Conservation (phyloP, 2,797 vertebrate species). For the Petrocephalus schoutedeni region DNA sequence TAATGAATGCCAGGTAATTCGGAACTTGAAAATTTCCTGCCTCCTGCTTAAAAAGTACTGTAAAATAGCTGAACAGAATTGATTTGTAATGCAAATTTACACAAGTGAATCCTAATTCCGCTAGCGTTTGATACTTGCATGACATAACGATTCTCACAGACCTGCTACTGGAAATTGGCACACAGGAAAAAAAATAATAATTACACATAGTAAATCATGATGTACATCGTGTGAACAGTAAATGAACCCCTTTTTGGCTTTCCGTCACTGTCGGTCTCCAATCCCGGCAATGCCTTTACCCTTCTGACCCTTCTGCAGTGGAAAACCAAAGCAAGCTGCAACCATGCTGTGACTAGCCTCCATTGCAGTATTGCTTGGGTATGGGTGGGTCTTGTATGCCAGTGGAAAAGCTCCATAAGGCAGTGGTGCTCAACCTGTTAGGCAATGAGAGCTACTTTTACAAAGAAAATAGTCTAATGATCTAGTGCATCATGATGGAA, state of each 20-base stretch:
- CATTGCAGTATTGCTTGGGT: background rate
- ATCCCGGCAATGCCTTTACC: too few species aligned
- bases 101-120: background rate
- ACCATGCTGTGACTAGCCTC: background rate
- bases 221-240: too few species aligned
- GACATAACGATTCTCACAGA: background rate
- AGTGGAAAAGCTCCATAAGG: background rate
- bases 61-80: background rate
- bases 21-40: background rate
- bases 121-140: background rate
- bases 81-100: background rate
- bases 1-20: background rate
- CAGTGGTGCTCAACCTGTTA: background rate
- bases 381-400: background rate
- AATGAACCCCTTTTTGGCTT: too few species aligned
- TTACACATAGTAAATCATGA: too few species aligned
- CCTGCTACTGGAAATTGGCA: too few species aligned
- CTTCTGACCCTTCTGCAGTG: too few species aligned
- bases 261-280: too few species aligned
- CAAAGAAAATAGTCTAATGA: background rate
- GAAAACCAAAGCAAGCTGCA: background rate
- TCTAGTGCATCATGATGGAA: background rate
- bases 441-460: background rate
- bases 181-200: too few species aligned
- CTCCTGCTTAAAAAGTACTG: background rate